Conservation (phyloP, 2,113 vertebrate genomes). For the Tamias sibiricus region DNA sequence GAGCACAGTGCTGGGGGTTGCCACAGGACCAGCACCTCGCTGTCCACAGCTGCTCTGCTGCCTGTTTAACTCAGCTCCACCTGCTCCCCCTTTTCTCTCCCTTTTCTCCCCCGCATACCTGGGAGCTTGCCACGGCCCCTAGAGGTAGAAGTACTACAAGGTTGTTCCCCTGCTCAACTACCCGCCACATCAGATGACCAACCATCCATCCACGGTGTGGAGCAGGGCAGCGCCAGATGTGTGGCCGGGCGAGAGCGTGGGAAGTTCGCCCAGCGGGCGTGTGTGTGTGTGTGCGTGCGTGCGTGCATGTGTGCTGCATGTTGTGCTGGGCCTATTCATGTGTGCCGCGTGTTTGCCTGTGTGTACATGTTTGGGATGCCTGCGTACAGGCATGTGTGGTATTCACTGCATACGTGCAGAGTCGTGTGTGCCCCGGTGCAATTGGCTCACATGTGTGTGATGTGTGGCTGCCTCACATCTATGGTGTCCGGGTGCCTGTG, state of each 20-base stretch:
- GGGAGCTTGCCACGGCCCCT: neutral
- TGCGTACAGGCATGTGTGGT: neutral
- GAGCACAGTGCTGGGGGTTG: neutral
- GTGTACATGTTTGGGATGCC: neutral
- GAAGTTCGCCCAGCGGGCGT: neutral
- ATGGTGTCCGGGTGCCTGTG: neutral
- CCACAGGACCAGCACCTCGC: neutral
- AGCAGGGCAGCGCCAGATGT: rapidly evolving
- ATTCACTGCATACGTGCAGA: neutral
- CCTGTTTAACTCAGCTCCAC: neutral
- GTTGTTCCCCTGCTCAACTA: rapidly evolving
- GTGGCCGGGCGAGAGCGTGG: no score
- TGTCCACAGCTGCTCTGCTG: neutral
- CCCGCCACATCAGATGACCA: neutral
- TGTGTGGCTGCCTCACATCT: neutral
- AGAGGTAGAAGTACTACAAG: neutral
- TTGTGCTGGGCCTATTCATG: neutral
- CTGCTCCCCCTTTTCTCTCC: no score
- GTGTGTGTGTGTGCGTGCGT: no score
- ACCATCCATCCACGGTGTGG: neutral
- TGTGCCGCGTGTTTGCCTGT: neutral
- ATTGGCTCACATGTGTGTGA: neutral
- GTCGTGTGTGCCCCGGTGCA: no score
- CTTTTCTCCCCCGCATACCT: neutral
- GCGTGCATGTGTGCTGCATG: neutral